Conservation (phyloP, 1,140 invertebrate species). For the Mamestra configurata region DNA sequence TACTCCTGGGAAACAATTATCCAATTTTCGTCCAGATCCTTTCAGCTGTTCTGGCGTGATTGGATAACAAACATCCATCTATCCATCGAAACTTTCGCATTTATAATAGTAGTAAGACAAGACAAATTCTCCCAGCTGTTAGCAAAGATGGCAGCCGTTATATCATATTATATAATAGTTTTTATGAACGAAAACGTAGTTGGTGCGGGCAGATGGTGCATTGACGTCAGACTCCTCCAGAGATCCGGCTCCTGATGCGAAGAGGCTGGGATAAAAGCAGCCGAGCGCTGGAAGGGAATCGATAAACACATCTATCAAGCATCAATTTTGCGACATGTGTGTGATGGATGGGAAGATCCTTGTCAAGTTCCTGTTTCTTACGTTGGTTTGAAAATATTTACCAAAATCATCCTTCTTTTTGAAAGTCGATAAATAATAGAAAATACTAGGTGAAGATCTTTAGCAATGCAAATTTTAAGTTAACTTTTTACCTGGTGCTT, state of each 20-base stretch:
- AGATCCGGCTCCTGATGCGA: not conserved
- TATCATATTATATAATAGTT: not conserved
- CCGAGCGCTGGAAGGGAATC: not conserved
- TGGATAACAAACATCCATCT: no score
- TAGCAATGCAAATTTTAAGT: no score
- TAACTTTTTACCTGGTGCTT: no score
- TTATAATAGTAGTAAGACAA: no score
- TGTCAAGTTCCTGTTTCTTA: not conserved
- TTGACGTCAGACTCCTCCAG: slow-evolving; percentile 4
- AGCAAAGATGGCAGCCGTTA: not conserved
- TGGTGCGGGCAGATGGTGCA: not conserved
- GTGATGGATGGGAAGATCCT: not conserved
- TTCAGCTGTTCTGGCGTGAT: no score
- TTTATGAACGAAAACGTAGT: slow-evolving; percentile 23
- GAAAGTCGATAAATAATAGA: no score
- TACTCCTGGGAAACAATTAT: no score
- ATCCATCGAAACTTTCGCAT: no score
- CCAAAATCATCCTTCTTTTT: no score
- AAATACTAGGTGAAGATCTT: no score
- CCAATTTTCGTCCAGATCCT: no score
- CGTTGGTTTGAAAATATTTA: not conserved
- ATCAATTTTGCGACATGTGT: not conserved
- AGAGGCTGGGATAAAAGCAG: not conserved
- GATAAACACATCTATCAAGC: not conserved
- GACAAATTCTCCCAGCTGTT: no score